These are phyloP conservation scores for Chlorodrepanis virens DNA, from an alignment of 2,113 vertebrate species.

Conservation along the genomic window DNA sequence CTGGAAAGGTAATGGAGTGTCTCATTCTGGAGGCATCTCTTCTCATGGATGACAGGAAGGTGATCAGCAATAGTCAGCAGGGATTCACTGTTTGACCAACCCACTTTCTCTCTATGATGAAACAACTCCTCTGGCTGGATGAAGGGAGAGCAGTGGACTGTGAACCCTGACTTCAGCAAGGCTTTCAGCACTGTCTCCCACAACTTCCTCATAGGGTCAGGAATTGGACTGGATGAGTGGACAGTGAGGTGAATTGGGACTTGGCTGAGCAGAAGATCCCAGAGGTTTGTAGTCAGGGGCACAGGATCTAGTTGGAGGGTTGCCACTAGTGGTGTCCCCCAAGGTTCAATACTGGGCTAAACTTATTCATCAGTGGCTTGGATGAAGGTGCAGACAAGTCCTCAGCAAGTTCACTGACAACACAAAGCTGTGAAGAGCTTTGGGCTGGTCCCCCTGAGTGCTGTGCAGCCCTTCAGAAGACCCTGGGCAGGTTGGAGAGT, in stretches of 20 bases:
- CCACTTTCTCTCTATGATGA: background rate
- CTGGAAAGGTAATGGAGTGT: background rate
- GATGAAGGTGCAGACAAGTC: background rate
- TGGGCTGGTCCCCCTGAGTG: background rate
- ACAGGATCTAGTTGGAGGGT: background rate
- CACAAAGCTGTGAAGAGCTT: background rate
- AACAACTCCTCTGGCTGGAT: fast-evolving
- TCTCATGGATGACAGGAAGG: background rate
- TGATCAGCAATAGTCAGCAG: background rate
- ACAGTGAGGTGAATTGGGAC: background rate
- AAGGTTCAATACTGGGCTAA: background rate
- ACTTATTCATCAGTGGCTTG: fast-evolving
- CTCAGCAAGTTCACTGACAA: background rate
- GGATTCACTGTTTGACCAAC: background rate
- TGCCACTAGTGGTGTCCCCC: background rate
- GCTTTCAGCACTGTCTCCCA: background rate
- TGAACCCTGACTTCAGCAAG: background rate
- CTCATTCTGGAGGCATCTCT: background rate
- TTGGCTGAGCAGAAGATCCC: background rate
- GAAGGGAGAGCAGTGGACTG: background rate
- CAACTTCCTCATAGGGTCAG: background rate
- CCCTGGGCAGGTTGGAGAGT: background rate
- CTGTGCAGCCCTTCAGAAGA: background rate
- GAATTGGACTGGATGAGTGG: background rate
- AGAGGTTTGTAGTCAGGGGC: background rate